Evolutionary conservation across 2,113 vertebrate species (phyloP), one percentile per base, ranked within the genome.

Genomic region (Phaethon lepturus): DNA sequence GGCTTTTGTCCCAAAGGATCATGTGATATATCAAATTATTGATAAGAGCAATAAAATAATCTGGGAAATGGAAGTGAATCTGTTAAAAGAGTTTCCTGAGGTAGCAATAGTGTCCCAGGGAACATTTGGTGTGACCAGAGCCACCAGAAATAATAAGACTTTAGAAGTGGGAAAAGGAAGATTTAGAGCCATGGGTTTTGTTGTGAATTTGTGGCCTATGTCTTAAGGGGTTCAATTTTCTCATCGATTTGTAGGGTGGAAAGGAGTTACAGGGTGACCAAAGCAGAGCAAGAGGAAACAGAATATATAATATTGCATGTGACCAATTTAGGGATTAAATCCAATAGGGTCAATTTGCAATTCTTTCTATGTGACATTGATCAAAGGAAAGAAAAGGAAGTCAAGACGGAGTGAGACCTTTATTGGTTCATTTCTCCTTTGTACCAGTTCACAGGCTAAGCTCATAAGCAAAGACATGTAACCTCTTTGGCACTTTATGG

Each of bases 11-110:
- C 20, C 47, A 49, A 38, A 56, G 40, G 42, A 11, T 31, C 6
- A 2, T 0, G 0, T 26, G 40, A 17, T 33, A 0, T 6, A 10
- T 11, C 6, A 59, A 45, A 69, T 8, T 6, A 23, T n/a, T 35
- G 26, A 31, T 17, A 76, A 49, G 11, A 77, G 38, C 72, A 73
- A 24, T 10, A 68, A 73, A 92, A 83, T 23, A 2, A 10, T 25
- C 19, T 44, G 23, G 44, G 35, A 71, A 80, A 44, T 26, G 25
- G 33, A 42, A 68, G 2, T 25, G 31, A 72, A 55, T 3, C n/a
- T 60, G 23, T 23, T n/a, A 28, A 66, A 47, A 24, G 10, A 5
- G 8, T 38, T 83, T 49, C 19, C 40, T 71, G 26, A 55, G 4
- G 24, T 81, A 49, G 3, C 33, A 31, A 3, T 12, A 17, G 11